Conservation (phyloP, 2,797 vertebrate genomes). For the Lepidocolaptes lacrymiger region DNA sequence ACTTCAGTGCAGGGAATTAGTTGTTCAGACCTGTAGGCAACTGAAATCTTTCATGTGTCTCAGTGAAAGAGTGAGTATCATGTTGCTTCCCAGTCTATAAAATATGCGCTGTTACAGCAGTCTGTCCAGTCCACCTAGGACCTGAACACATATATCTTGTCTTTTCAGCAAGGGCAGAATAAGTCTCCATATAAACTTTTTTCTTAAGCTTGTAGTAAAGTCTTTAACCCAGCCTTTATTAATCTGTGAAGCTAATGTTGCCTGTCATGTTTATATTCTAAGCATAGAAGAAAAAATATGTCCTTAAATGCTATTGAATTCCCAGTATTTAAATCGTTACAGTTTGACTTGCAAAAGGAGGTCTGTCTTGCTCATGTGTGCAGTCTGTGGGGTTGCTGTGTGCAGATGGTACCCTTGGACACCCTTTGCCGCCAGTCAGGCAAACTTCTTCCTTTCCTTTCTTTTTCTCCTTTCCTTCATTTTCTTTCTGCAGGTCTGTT, state of each 20-base stretch:
- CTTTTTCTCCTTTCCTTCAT: too few species aligned
- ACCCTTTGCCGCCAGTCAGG: rapidly evolving
- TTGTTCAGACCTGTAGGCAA: neutral
- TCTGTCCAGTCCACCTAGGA: neutral
- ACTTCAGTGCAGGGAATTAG: neutral
- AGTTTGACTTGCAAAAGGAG: neutral
- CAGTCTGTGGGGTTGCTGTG: rapidly evolving
- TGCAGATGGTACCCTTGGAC: neutral
- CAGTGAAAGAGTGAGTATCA: neutral
- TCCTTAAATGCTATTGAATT: neutral
- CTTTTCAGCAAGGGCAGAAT: neutral
- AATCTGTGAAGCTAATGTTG: neutral
- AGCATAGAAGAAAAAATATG: neutral
- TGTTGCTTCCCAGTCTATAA: neutral
- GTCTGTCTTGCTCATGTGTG: rapidly evolving
- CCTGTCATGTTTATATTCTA: neutral
- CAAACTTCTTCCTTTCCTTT: neutral
- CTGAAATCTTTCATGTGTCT: neutral
- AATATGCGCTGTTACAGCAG: neutral
- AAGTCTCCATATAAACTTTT: neutral
- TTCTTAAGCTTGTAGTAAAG: neutral
- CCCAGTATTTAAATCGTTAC: neutral
- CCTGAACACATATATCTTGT: rapidly evolving
- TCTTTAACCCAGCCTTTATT: neutral
- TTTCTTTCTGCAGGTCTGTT: neutral